A percentile compares a stretch with the other conserved stretches of the same genome.
Conservation (phyloP, 2,888 invertebrate genomes). For the Amblyjoppa proteus region DNA sequence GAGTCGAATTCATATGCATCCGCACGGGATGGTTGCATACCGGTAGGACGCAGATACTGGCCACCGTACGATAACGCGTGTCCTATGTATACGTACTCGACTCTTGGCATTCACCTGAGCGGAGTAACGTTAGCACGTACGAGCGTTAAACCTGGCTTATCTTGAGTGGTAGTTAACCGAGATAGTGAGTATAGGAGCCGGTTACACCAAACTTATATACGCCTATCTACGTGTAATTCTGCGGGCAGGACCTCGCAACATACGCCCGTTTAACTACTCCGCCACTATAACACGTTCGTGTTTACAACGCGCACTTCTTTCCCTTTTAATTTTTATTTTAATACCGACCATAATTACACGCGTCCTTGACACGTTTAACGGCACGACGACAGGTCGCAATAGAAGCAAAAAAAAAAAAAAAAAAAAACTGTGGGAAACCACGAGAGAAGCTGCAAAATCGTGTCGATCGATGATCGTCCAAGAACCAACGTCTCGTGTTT, state of each 20-base stretch:
- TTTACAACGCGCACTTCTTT: constrained; percentile 27
- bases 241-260: constrained; percentile 12
- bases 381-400: constrained; percentile 5
- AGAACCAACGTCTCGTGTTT: background rate
- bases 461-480: constrained; percentile 30
- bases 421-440: background rate
- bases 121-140: constrained; percentile 64
- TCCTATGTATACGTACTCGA: constrained; percentile 34
- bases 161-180: constrained; percentile 66
- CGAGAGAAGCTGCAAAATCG: background rate
- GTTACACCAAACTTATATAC: constrained; percentile 57
- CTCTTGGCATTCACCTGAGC: constrained; percentile 63
- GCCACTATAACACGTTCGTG: constrained; percentile 27
- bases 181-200: constrained; percentile 61
- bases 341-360: constrained; percentile 8
- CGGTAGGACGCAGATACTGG: constrained; percentile 8
- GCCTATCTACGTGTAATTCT: constrained; percentile 45
- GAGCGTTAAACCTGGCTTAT: constrained; percentile 67
- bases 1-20: constrained; percentile 25
- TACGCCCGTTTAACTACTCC: constrained; percentile 10
- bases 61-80: constrained; percentile 2
- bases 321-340: constrained; percentile 1
- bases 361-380: constrained; percentile 47
- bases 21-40: background rate
- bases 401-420: background rate